Conservation (phyloP, 2,888 invertebrate species). For the Euplagia quadripunctaria region DNA sequence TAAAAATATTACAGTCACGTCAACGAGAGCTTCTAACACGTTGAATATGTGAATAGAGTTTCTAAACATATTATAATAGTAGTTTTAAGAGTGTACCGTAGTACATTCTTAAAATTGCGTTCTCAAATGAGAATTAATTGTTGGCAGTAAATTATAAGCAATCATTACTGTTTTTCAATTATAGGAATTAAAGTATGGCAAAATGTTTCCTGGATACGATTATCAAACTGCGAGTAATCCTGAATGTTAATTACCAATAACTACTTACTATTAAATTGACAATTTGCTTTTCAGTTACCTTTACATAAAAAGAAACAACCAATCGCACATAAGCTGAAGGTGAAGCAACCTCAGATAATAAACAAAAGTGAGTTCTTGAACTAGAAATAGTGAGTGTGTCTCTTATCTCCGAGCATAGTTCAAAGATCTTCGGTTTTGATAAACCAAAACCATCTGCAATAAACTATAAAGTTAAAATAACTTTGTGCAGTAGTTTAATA, state of each 20-base stretch:
- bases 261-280: neutral
- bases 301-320: no score
- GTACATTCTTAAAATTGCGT: slow-evolving; percentile 16
- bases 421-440: slow-evolving; percentile 21
- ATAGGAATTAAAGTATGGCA: neutral
- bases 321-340: no score
- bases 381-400: slow-evolving; percentile 34
- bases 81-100: slow-evolving; percentile 10
- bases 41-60: slow-evolving; percentile 40
- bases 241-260: neutral
- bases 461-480: slow-evolving; percentile 50
- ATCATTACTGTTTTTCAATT: neutral
- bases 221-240: neutral
- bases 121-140: no score
- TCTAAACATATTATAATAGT: slow-evolving; percentile 38
- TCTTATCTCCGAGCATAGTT: slow-evolving; percentile 33
- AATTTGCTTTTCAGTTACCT: neutral
- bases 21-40: slow-evolving; percentile 49
- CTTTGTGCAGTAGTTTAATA: slow-evolving; percentile 44
- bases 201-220: neutral
- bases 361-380: slow-evolving; percentile 17
- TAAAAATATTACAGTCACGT: slow-evolving; percentile 71
- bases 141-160: neutral
- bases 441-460: slow-evolving; percentile 39
- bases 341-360: no score